A percentile compares a stretch with the other conserved stretches of the same genome.
These are phyloP conservation scores for Halcyon leucocephala DNA, from an alignment of 2,797 vertebrate genomes.

Conservation along the genomic window DNA sequence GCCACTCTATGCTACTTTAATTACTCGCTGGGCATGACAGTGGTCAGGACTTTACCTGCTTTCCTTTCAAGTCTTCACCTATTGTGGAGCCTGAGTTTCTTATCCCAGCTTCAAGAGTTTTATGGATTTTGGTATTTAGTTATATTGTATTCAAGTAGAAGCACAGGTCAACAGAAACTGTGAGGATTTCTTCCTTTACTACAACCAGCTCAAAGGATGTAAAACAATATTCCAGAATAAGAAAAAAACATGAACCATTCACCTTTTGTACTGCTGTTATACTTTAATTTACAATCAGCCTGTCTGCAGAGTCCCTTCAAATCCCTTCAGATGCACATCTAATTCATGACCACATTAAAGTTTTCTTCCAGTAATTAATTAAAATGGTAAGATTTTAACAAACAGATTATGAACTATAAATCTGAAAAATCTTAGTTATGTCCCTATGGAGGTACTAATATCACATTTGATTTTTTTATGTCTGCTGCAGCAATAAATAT, in stretches of 20 bases:
- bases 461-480: neutral
- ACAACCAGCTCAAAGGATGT: neutral
- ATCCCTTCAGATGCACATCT: neutral
- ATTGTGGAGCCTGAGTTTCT: neutral
- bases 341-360: neutral
- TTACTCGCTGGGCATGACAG: neutral
- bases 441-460: neutral
- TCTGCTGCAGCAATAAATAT: neutral
- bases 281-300: neutral
- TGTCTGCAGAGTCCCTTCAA: neutral
- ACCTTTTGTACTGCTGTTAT: constrained; percentile 1
- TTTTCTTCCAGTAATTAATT: constrained; percentile 10
- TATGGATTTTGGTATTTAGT: neutral
- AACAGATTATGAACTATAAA: neutral
- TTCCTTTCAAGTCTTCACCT: neutral
- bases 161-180: constrained; percentile 10
- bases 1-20: neutral
- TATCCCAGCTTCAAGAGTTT: neutral
- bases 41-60: neutral
- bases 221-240: neutral
- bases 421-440: neutral
- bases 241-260: constrained; percentile 20
- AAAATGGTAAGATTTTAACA: neutral
- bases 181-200: neutral
- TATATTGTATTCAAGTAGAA: neutral